Evolutionary conservation across 2,888 invertebrate genomes (phyloP).

Genomic region (Ophioninae sp.): DNA sequence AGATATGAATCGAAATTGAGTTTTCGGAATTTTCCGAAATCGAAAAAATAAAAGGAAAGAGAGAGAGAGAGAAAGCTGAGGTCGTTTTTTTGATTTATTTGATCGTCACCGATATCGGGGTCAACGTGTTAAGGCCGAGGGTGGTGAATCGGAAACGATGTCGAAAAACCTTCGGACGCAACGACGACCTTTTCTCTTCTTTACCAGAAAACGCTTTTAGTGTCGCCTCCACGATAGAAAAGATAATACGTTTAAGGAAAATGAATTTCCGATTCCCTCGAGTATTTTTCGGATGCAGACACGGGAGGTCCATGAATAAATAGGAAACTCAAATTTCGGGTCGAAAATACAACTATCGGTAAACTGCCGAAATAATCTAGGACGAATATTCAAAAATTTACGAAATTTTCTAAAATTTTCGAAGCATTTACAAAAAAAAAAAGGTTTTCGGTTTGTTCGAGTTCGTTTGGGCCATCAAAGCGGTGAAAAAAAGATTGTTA

Average conservation of each 20-base stretch:
- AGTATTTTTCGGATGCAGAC: neutral
- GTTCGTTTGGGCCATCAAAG: too few relatives aligned
- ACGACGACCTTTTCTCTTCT: constrained; percentile 23
- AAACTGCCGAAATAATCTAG: too few relatives aligned
- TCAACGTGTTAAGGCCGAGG: constrained; percentile 5
- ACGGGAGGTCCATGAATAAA: too few relatives aligned
- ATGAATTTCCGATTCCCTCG: neutral
- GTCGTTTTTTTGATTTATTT: constrained; percentile 53
- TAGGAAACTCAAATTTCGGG: too few relatives aligned
- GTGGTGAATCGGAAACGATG: constrained; percentile 18
- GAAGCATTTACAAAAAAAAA: neutral
- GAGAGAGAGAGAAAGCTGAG: constrained; percentile 23
- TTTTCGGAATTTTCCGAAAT: too few relatives aligned
- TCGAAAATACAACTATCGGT: too few relatives aligned
- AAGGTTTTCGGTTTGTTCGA: neutral
- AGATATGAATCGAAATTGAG: constrained; percentile 10
- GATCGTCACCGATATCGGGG: constrained; percentile 32
- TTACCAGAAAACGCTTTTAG: constrained; percentile 35
- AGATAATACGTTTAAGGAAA: constrained; percentile 24
- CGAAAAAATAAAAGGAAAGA: too few relatives aligned
- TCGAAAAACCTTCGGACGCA: constrained; percentile 32
- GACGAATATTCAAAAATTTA: too few relatives aligned
- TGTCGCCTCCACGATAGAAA: constrained; percentile 13
- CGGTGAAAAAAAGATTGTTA: too few relatives aligned
- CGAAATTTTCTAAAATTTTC: too few relatives aligned